A percentile compares a stretch with the other conserved stretches of the same genome.
phyloP scores from a whole-genome alignment of 2,888 invertebrate species.

The Dryocosmus kuriphilus region DNA sequence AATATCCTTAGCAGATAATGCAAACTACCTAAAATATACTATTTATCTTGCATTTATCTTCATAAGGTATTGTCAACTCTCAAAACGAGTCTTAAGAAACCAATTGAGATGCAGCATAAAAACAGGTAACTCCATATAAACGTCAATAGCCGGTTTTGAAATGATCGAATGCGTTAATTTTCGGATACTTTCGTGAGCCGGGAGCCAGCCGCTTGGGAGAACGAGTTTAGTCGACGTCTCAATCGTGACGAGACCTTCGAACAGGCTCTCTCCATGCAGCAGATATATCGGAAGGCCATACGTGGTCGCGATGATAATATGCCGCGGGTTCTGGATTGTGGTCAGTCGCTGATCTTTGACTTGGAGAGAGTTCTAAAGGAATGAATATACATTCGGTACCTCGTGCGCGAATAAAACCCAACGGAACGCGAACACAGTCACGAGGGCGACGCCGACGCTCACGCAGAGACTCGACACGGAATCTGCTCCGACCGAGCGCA shows the following conservation, averaged over 20 bases:
- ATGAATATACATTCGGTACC: constrained; percentile 43
- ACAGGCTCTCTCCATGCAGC: constrained; percentile 18
- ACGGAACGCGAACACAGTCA: constrained; percentile 60
- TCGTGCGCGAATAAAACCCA: constrained; percentile 53
- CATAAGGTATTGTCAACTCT: neutral
- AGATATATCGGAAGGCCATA: constrained; percentile 20
- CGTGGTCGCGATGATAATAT: constrained; percentile 33
- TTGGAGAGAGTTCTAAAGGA: constrained; percentile 20
- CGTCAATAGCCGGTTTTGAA: constrained; percentile 38
- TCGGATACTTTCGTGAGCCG: constrained; percentile 32
- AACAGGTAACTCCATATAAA: constrained; percentile 25
- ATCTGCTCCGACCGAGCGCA: constrained; percentile 64
- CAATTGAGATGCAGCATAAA: constrained; percentile 13
- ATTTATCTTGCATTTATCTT: neutral
- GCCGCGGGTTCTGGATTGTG: constrained; percentile 27
- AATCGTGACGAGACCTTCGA: constrained; percentile 37
- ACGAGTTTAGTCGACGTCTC: constrained; percentile 37
- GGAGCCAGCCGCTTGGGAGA: constrained; percentile 25
- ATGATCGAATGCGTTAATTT: constrained; percentile 37
- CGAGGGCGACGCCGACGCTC: constrained; percentile 66
- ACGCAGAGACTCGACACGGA: constrained; percentile 64
- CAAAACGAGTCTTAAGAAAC: neutral
- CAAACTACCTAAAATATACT: neutral
- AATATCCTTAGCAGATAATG: neutral
- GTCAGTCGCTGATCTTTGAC: constrained; percentile 12